Percentiles rank a stretch among this genome's conserved stretches.
Evolutionary conservation across 2,113 vertebrate genomes (phyloP).

Genomic region (Amphiprion ocellaris): DNA sequence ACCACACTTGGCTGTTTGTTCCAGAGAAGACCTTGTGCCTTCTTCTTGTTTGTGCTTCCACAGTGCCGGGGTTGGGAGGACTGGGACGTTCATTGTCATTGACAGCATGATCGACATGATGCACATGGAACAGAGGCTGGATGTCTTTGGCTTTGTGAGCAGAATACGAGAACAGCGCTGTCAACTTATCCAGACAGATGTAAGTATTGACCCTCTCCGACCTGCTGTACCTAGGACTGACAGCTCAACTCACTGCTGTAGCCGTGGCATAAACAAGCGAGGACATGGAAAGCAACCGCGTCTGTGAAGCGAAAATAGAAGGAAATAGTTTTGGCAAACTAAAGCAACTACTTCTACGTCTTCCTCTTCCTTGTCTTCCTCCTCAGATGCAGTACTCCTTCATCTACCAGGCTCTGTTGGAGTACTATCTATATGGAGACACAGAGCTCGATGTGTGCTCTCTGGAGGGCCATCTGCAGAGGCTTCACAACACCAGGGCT

Average conservation of each 20-base stretch:
- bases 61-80: constrained; percentile 96
- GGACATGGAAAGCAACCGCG: constrained; percentile 25
- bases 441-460: constrained; percentile 98
- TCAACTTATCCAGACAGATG: constrained; percentile 98
- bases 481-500: constrained; percentile 87
- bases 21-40: constrained; percentile 45
- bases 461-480: constrained; percentile 94
- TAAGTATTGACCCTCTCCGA: constrained; percentile 86
- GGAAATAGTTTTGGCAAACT: constrained; percentile 58
- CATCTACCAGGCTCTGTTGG: constrained; percentile 97
- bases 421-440: constrained; percentile 98
- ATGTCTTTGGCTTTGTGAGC: constrained; percentile 94
- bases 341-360: constrained; percentile 37
- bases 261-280: constrained; percentile 62
- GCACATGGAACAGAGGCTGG: constrained; percentile 90
- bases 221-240: constrained; percentile 64
- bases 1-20: constrained; percentile 24
- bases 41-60: constrained; percentile 45
- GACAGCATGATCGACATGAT: constrained; percentile 99
- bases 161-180: constrained; percentile 96
- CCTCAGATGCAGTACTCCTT: constrained; percentile 98
- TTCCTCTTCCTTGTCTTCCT: constrained; percentile 27
- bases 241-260: constrained; percentile 63
- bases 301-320: constrained; percentile 43
- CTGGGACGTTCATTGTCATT: constrained; percentile 97